Conservation (phyloP, 2,797 vertebrate genomes). For the Lepilemur ruficaudatus region DNA sequence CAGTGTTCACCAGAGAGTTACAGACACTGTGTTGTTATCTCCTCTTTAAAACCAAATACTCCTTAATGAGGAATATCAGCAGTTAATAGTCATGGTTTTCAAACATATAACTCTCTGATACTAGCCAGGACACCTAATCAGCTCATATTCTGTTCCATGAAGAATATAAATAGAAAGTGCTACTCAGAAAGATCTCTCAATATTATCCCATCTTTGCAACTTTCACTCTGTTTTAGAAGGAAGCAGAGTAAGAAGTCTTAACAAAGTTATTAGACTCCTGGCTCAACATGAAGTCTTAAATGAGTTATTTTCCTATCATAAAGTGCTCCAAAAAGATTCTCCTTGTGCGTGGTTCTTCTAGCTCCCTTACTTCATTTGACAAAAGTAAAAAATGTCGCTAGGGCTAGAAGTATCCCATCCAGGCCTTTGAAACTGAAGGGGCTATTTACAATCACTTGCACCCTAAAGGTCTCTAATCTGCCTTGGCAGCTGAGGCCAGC, state of each 20-base stretch:
- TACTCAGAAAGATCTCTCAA: neutral
- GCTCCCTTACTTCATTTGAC: neutral
- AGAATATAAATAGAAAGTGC: neutral
- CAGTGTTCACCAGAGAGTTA: neutral
- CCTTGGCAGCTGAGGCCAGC: neutral
- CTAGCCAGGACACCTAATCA: neutral
- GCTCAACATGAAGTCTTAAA: neutral
- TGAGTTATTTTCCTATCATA: neutral
- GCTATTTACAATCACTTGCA: neutral
- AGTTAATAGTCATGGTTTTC: neutral
- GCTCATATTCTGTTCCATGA: neutral
- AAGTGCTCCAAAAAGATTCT: neutral
- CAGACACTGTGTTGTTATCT: neutral
- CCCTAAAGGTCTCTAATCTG: neutral
- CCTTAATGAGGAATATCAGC: neutral
- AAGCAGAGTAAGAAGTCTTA: neutral
- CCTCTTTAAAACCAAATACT: neutral
- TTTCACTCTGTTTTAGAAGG: neutral
- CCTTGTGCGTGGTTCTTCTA: neutral
- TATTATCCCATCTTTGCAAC: accelerated
- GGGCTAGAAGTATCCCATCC: neutral
- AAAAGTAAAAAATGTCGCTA: neutral
- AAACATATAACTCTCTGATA: neutral
- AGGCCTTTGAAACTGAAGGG: neutral
- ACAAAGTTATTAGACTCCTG: neutral